These are phyloP conservation scores for Linnaemya vulpina DNA, from an alignment of 2,888 invertebrate genomes.

Conservation along the genomic window DNA sequence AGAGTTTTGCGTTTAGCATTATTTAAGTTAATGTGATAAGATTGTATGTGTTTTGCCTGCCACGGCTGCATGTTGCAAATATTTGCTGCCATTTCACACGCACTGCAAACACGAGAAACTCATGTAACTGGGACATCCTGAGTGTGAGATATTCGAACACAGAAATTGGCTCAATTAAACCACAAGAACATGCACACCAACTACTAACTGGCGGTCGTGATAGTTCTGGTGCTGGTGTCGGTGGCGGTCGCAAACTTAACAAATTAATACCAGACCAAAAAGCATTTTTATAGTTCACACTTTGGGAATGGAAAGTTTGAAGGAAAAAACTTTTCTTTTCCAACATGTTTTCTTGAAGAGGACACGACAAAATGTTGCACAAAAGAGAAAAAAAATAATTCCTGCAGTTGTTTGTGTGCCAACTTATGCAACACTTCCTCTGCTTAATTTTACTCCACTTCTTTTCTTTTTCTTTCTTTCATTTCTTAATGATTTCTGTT, in stretches of 20 bases:
- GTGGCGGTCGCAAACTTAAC: conserved; percentile 15
- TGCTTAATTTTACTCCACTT: conserved; percentile 12
- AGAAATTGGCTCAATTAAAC: conserved; percentile 65
- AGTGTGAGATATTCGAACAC: conserved; percentile 18
- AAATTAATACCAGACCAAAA: conserved; percentile 48
- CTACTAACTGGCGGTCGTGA: neutral
- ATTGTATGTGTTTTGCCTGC: conserved; percentile 51
- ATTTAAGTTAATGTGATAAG: conserved; percentile 60
- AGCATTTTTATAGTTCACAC: conserved; percentile 65
- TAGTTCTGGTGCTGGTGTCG: neutral
- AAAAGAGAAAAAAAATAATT: conserved; percentile 10
- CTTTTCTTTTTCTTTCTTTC: neutral
- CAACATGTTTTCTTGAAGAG: conserved; percentile 17
- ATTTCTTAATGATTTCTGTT: neutral
- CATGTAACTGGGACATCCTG: conserved; percentile 64
- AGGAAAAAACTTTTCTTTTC: conserved; percentile 41
- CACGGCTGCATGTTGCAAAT: conserved; percentile 60
- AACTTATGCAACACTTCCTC: conserved; percentile 29
- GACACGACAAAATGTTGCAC: conserved; percentile 28
- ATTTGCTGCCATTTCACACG: conserved; percentile 66
- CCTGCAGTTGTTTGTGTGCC: neutral
- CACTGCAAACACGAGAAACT: conserved; percentile 70
- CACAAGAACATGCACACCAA: conserved; percentile 52
- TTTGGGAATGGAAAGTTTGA: conserved; percentile 49
- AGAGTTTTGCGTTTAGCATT: conserved; percentile 50